Conservation (phyloP, 2,888 invertebrate genomes). For the Pycnomerus fuliginosus region DNA sequence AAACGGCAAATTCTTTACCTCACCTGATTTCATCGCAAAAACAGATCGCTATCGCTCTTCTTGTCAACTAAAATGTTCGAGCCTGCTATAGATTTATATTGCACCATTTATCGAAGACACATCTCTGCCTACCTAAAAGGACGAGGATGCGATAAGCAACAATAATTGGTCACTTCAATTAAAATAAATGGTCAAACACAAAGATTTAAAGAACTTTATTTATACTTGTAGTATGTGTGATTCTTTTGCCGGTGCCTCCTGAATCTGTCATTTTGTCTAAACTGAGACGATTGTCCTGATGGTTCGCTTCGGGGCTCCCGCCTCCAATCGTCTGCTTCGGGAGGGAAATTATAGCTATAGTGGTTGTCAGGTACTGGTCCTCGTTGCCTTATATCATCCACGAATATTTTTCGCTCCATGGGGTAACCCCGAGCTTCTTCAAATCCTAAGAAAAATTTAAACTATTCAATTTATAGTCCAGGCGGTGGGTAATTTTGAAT, state of each 20-base stretch:
- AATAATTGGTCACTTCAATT: too few species aligned
- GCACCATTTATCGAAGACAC: neutral
- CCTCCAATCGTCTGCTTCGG: constrained; percentile 3
- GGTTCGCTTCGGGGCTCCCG: constrained; percentile 1
- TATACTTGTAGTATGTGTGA: too few species aligned
- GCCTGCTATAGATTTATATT: constrained; percentile 2
- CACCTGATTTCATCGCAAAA: constrained; percentile 16
- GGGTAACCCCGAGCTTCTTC: constrained; percentile 65
- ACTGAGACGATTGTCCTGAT: neutral
- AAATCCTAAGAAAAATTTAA: too few species aligned
- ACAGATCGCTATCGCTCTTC: constrained; percentile 23
- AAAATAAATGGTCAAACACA: too few species aligned
- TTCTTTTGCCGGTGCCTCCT: too few species aligned
- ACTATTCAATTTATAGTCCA: too few species aligned
- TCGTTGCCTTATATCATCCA: constrained; percentile 26
- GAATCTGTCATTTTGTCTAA: neutral
- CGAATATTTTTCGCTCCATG: constrained; percentile 64
- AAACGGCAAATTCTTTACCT: constrained; percentile 27
- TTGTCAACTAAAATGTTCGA: constrained; percentile 29
- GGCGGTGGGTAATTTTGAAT: too few species aligned
- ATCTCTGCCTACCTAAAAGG: neutral
- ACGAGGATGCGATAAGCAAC: too few species aligned
- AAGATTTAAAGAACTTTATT: too few species aligned
- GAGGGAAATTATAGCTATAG: too few species aligned
- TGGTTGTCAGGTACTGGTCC: too few species aligned